A percentile compares a stretch with the other conserved stretches of the same genome.
Evolutionary conservation across 2,113 vertebrate species (phyloP).

Genomic region (Taurulus bubalis): DNA sequence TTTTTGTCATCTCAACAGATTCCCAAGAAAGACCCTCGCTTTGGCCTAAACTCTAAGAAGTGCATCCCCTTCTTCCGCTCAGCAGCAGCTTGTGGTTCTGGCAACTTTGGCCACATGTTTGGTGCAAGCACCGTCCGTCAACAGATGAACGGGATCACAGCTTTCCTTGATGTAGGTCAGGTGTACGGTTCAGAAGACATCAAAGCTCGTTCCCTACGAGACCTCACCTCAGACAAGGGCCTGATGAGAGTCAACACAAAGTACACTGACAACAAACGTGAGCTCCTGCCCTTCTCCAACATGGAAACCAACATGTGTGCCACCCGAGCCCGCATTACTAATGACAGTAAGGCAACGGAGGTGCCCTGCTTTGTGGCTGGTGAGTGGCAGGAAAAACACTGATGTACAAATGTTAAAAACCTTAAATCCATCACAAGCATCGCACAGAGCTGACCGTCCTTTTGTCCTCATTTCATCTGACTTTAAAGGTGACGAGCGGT

Average conservation of each 20-base stretch:
- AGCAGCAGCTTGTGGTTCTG: slow-evolving; percentile 76
- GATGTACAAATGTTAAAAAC: background rate
- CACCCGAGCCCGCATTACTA: slow-evolving; percentile 61
- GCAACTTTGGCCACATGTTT: slow-evolving; percentile 60
- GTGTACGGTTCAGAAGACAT: slow-evolving; percentile 77
- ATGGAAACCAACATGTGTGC: slow-evolving; percentile 63
- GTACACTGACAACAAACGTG: slow-evolving; percentile 70
- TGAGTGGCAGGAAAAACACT: slow-evolving; percentile 48
- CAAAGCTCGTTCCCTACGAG: slow-evolving; percentile 60
- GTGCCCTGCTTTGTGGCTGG: slow-evolving; percentile 81
- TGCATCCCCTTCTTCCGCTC: slow-evolving; percentile 90
- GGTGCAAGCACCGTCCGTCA: slow-evolving; percentile 65
- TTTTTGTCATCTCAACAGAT: slow-evolving; percentile 78
- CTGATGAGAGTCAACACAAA: slow-evolving; percentile 76
- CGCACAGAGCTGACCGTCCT: background rate
- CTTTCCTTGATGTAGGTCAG: slow-evolving; percentile 79
- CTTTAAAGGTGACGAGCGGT: slow-evolving; percentile 74
- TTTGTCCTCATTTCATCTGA: background rate
- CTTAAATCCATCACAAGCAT: background rate
- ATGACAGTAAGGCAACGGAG: slow-evolving; percentile 46
- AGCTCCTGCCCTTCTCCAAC: slow-evolving; percentile 78
- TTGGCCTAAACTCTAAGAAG: slow-evolving; percentile 38
- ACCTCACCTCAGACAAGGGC: slow-evolving; percentile 71
- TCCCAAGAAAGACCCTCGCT: slow-evolving; percentile 82
- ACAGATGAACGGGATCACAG: slow-evolving; percentile 82